phyloP scores from a whole-genome alignment of 2,888 invertebrate species.

The Rhingia campestris region DNA sequence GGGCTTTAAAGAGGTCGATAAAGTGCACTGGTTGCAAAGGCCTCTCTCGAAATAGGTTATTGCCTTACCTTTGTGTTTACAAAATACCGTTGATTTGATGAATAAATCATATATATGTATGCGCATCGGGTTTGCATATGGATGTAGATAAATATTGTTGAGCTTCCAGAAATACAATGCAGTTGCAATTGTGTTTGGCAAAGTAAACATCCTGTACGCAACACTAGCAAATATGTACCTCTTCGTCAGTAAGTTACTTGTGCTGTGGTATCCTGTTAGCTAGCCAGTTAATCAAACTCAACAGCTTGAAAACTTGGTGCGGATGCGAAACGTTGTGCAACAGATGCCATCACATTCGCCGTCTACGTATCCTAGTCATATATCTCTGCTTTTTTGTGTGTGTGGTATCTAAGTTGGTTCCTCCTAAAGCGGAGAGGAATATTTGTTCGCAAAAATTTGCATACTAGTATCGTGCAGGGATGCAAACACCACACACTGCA shows the following conservation, averaged over 20 bases:
- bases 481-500: conserved; percentile 35
- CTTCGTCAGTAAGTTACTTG: not conserved
- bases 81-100: not conserved
- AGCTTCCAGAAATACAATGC: not conserved
- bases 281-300: conserved; percentile 5
- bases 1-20: conserved; percentile 68
- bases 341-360: conserved; percentile 39
- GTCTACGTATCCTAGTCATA: conserved; percentile 15
- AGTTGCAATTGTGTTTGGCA: no score
- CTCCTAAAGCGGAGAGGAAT: conserved; percentile 9
- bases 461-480: conserved; percentile 38
- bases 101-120: no score
- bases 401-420: conserved; percentile 42
- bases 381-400: conserved; percentile 16
- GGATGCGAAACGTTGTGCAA: conserved; percentile 15
- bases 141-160: no score
- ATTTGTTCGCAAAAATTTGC: conserved; percentile 59
- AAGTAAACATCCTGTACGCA: not conserved
- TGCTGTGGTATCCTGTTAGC: not conserved
- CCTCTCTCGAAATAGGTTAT: not conserved
- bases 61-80: not conserved
- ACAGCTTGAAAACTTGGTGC: conserved; percentile 20
- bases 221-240: not conserved
- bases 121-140: no score
- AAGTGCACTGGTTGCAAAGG: conserved; percentile 28